Base-by-base conservation (phyloP, 64 coral and sea anemone species). In the Montipora capricornis region DNA sequence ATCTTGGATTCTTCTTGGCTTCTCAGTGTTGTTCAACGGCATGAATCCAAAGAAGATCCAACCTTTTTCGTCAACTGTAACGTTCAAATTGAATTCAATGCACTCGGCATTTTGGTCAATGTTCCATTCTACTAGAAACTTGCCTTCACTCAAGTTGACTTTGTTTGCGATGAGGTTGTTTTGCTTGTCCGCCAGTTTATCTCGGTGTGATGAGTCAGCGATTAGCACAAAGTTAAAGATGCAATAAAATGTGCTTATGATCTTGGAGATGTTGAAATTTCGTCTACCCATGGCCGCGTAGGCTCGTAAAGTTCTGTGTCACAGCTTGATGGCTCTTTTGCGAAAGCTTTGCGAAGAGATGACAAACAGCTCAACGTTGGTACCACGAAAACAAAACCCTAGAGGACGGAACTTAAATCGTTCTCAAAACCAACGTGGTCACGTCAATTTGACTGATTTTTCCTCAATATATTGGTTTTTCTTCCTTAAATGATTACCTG, bases 11-110 rank as follows among this genome's bases (percentile, higher is more conserved):
- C 7, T 55, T 22, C 20, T n/a, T 12, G 50, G 82, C 7, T 17
- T 12, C 8, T 49, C 8, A 2, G 68, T 5, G 66, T 8, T 20
- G 19, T 87, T 87, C 15, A 55, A 70, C 13, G 62, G 46, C 82
- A 86, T 46, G 49, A 93, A 93, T 8, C 91, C 91, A 3, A 93
- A 37, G 4, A 93, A 20, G 45, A 87, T 24, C 91, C 91, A 93
- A 2, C 91, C 91, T 47, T 61, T 87, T 26, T 93, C 74, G 26
- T 78, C 22, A 1, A 93, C 26, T 2, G 4, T 17, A 78, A 85
- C 83, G 7, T 53, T 93, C 8, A 93, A 60, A 26, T 29, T 80
- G 62, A 93, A 93, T 58, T 74, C 11, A 37, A 93, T 70, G 48
- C 71, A 79, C 12, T 49, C 16, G 5, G 57, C 61, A 4, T 15